These are phyloP conservation scores for Anser cygnoides DNA, from an alignment of 2,113 vertebrate species.

Conservation along the genomic window DNA sequence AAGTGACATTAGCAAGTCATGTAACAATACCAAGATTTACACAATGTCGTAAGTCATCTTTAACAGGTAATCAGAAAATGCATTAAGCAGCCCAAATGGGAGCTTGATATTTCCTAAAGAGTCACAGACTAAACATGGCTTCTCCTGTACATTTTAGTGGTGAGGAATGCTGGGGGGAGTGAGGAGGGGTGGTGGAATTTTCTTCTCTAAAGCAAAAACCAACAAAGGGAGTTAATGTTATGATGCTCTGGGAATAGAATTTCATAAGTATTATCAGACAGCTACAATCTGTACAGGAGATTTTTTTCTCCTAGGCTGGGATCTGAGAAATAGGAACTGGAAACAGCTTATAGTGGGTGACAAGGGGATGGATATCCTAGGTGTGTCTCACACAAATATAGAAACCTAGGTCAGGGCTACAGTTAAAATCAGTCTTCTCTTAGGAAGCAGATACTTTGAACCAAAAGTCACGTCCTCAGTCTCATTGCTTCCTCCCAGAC, in stretches of 20 bases:
- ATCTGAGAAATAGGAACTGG: background rate
- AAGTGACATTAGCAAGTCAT: background rate
- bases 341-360: background rate
- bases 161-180: background rate
- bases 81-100: background rate
- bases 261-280: background rate
- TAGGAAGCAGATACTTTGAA: background rate
- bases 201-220: background rate
- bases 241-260: background rate
- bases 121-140: background rate
- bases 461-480: background rate
- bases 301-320: background rate
- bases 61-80: slow-evolving; percentile 19
- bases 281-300: background rate
- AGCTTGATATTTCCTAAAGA: background rate
- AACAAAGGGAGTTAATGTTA: background rate
- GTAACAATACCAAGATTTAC: slow-evolving; percentile 2
- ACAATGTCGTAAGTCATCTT: background rate
- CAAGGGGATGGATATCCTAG: background rate
- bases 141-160: background rate
- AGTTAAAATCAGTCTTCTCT: background rate
- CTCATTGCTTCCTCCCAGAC: background rate
- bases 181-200: background rate
- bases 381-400: background rate
- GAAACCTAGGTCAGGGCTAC: background rate